A percentile compares a stretch with the other conserved stretches of the same genome.
These are phyloP conservation scores for Pandemis corylana DNA, from an alignment of 2,888 invertebrate species.

Conservation along the genomic window DNA sequence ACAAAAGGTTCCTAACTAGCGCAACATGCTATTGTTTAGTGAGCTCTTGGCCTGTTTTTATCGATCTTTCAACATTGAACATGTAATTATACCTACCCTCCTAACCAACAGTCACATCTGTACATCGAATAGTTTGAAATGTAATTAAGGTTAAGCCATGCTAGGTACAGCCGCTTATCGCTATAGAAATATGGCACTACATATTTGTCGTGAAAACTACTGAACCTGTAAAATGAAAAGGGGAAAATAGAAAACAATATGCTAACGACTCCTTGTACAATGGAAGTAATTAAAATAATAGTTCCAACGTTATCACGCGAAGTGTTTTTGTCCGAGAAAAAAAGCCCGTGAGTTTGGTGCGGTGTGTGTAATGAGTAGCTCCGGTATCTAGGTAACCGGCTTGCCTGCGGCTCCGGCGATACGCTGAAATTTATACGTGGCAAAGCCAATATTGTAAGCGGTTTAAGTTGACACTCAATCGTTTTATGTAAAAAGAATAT, in stretches of 20 bases:
- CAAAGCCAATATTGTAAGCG: constrained; percentile 63
- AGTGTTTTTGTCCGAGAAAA: constrained; percentile 64
- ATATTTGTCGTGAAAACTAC: constrained; percentile 62
- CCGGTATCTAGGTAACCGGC: constrained; percentile 56
- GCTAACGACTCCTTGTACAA: constrained; percentile 70
- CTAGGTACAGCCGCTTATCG: constrained; percentile 53
- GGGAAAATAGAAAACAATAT: constrained; percentile 60
- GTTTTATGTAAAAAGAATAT: constrained; percentile 75
- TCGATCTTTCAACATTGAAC: constrained; percentile 61
- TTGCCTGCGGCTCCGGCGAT: constrained; percentile 46
- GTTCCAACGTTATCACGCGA: constrained; percentile 74
- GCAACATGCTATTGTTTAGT: constrained; percentile 42
- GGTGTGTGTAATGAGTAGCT: constrained; percentile 47
- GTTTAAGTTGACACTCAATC: constrained; percentile 69
- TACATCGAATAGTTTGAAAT: constrained; percentile 62
- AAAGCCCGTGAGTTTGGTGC: constrained; percentile 57
- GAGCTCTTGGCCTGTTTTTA: constrained; percentile 53
- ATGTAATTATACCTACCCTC: constrained; percentile 61
- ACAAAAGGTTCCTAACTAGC: constrained; percentile 7
- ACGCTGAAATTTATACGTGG: constrained; percentile 58
- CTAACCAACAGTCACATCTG: constrained; percentile 52
- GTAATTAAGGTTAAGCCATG: constrained; percentile 59
- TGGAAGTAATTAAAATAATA: constrained; percentile 83
- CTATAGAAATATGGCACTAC: constrained; percentile 55
- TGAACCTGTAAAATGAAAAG: constrained; percentile 59